A percentile compares a stretch with the other conserved stretches of the same genome.
phyloP scores from a whole-genome alignment of 2,797 vertebrate species.

The Bufotes viridis region DNA sequence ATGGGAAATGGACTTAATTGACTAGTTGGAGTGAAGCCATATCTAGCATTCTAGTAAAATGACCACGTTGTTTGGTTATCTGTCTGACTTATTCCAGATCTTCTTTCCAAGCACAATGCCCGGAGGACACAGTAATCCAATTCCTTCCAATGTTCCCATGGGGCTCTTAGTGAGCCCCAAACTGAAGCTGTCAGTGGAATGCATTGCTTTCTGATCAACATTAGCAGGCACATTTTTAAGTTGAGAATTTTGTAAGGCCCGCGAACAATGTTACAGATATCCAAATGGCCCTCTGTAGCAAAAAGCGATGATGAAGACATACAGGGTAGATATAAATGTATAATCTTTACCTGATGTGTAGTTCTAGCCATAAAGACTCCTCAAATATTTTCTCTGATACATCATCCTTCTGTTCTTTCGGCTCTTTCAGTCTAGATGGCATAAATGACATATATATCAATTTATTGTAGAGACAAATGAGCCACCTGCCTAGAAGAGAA shows the following conservation, averaged over 20 bases:
- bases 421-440: slow-evolving; percentile 79
- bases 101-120: background rate
- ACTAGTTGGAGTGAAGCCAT: slow-evolving; percentile 17
- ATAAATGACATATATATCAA: background rate
- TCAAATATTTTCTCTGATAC: slow-evolving; percentile 74
- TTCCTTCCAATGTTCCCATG: background rate
- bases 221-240: no score
- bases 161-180: background rate
- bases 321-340: background rate
- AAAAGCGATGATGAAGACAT: background rate
- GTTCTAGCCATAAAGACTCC: slow-evolving; percentile 63
- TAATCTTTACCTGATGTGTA: slow-evolving; percentile 73
- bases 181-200: background rate
- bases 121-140: background rate
- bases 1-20: background rate
- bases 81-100: background rate
- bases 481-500: background rate
- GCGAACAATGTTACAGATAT: no score
- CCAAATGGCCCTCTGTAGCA: no score
- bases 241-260: no score
- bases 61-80: background rate
- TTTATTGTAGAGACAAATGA: background rate
- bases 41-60: background rate
- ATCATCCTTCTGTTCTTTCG: slow-evolving; percentile 75
- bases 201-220: background rate